A percentile compares a stretch with the other conserved stretches of the same genome.
Conservation (phyloP, 2,888 invertebrate species). For the Mythimna impura region DNA sequence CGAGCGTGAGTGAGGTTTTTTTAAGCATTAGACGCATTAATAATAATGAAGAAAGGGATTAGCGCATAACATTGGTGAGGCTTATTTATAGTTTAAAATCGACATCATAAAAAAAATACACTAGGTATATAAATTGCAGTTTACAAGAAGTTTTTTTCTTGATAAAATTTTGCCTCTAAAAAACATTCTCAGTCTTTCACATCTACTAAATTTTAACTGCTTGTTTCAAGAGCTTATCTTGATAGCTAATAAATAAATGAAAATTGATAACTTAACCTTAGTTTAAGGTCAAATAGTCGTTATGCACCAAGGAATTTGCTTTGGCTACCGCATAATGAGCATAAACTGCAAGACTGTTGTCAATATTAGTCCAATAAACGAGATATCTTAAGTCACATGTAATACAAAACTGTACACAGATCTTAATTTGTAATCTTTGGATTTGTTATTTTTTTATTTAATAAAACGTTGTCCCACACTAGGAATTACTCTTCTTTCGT, state of each 20-base stretch:
- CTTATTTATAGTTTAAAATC: not conserved
- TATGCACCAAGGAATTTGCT: not conserved
- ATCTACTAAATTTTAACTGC: no score
- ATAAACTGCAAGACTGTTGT: not conserved
- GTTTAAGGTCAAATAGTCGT: not conserved
- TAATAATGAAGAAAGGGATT: conserved; percentile 24
- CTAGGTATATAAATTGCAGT: no score
- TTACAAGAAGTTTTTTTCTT: not conserved
- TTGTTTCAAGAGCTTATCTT: not conserved
- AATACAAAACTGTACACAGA: not conserved
- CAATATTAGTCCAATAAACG: not conserved
- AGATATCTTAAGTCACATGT: not conserved
- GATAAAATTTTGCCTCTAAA: not conserved
- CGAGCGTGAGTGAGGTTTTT: conserved; percentile 39
- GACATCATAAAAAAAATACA: not conserved
- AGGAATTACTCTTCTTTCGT: no score
- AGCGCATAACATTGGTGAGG: not conserved
- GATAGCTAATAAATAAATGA: not conserved
- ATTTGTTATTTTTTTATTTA: not conserved
- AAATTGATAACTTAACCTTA: not conserved
- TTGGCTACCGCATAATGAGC: not conserved
- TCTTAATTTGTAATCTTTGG: not conserved
- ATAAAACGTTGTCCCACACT: no score
- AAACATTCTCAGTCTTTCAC: not conserved
- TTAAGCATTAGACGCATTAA: conserved; percentile 36